phyloP scores from a whole-genome alignment of 2,888 invertebrate genomes.

The Clusia tigrina region DNA sequence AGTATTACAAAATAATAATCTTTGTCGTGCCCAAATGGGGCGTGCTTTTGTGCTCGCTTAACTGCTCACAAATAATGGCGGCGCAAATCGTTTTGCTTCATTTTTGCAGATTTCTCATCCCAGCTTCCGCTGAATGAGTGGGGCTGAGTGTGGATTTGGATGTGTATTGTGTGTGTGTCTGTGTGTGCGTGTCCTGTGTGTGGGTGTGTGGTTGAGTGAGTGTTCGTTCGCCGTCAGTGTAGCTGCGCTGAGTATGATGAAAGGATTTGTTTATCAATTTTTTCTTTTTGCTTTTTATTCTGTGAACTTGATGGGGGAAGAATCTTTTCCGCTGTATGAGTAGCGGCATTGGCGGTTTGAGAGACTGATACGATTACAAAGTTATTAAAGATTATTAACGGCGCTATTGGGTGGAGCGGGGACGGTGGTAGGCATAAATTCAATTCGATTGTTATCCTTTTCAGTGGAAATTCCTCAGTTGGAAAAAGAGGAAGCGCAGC shows the following conservation, averaged over 20 bases:
- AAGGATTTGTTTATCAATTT: constrained; percentile 24
- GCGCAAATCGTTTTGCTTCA: constrained; percentile 29
- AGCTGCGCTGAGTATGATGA: constrained; percentile 11
- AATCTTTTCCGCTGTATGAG: constrained; percentile 17
- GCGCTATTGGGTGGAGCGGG: too few species aligned
- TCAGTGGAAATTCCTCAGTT: neutral
- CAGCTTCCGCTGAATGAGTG: too few species aligned
- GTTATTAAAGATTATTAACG: constrained; percentile 27
- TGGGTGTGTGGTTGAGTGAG: constrained; percentile 19
- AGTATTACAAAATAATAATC: constrained; percentile 24
- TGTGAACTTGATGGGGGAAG: neutral
- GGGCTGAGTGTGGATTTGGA: constrained; percentile 11
- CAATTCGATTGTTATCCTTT: constrained; percentile 6
- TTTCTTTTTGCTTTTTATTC: neutral
- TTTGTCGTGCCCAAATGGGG: constrained; percentile 28
- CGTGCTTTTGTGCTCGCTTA: constrained; percentile 31
- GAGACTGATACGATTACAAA: constrained; percentile 21
- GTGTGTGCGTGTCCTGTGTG: constrained; percentile 21
- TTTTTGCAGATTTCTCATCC: constrained; percentile 10
- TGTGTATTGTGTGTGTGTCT: constrained; percentile 17
- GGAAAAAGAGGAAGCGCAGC: too few species aligned
- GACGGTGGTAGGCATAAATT: constrained; percentile 5
- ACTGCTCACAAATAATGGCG: constrained; percentile 27
- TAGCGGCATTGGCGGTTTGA: neutral
- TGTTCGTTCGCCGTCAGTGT: constrained; percentile 18